phyloP scores from a whole-genome alignment of 1,140 invertebrate genomes.

The Octopus bimaculoides region DNA sequence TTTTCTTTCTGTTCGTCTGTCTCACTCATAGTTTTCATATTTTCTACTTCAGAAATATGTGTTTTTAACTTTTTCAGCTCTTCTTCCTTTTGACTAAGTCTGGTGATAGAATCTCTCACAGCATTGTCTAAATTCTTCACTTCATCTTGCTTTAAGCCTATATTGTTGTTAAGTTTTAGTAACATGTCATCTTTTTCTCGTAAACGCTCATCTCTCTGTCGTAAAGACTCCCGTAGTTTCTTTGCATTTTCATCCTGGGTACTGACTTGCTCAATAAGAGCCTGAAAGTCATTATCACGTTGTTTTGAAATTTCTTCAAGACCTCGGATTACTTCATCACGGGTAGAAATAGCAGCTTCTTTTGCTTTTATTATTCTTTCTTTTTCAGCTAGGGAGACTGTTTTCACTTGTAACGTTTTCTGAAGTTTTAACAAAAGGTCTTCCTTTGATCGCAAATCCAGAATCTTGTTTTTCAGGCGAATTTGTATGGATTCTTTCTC shows the following conservation, averaged over 20 bases:
- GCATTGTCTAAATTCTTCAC: conserved; percentile 33
- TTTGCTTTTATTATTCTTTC: conserved; percentile 34
- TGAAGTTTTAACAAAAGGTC: conserved; percentile 30
- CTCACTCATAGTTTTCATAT: conserved; percentile 25
- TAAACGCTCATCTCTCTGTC: conserved; percentile 37
- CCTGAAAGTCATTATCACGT: conserved; percentile 38
- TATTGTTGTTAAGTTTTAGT: conserved; percentile 28
- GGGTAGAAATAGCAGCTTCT: conserved; percentile 21
- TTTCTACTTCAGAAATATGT: conserved; percentile 23
- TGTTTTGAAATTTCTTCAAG: conserved; percentile 38
- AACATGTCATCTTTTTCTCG: conserved; percentile 43
- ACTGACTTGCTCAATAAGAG: conserved; percentile 40
- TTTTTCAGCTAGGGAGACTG: conserved; percentile 30
- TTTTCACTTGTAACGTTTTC: conserved; percentile 32
- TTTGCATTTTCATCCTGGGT: conserved; percentile 36
- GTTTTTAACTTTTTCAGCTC: conserved; percentile 25
- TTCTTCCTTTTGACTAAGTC: conserved; percentile 35
- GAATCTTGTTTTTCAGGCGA: conserved; percentile 18
- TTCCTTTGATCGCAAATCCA: conserved; percentile 24
- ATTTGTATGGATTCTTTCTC: conserved; percentile 30
- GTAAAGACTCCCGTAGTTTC: conserved; percentile 35
- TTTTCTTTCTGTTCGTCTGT: conserved; percentile 40
- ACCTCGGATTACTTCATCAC: conserved; percentile 37
- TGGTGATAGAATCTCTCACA: conserved; percentile 24
- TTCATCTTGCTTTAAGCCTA: conserved; percentile 40